These are phyloP conservation scores for Etia nguti DNA, from an alignment of 2,113 vertebrate species.

Conservation along the genomic window DNA sequence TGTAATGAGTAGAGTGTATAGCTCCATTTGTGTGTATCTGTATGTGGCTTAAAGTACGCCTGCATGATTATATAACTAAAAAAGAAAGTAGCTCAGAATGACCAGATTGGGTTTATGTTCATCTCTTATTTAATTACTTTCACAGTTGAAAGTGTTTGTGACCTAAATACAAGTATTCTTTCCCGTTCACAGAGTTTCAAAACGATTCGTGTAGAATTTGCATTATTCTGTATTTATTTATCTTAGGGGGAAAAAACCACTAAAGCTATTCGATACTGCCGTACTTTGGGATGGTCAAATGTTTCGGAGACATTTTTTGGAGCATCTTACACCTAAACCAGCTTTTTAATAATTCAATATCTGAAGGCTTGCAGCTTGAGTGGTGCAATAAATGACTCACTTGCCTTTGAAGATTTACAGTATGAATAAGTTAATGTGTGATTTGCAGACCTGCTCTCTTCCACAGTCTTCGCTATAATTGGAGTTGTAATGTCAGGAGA, in stretches of 20 bases:
- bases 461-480: constrained; percentile 3
- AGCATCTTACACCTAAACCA: not conserved
- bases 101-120: not conserved
- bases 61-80: constrained; percentile 18
- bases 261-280: not conserved
- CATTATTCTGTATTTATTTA: not conserved
- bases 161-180: constrained; percentile 18
- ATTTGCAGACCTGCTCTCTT: constrained; percentile 6
- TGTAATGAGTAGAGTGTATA: constrained; percentile 1
- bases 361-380: not conserved
- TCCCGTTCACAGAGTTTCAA: not conserved
- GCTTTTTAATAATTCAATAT: constrained; percentile 17
- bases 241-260: not conserved
- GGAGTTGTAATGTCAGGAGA: constrained; percentile 11
- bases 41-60: not conserved
- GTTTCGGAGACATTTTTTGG: not conserved
- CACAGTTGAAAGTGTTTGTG: constrained; percentile 26
- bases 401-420: constrained; percentile 15
- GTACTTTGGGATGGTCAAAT: not conserved
- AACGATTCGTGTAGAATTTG: not conserved
- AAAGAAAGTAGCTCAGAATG: constrained; percentile 7
- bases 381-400: constrained; percentile 30
- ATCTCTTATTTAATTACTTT: constrained; percentile 34
- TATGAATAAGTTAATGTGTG: constrained; percentile 26
- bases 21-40: not conserved